Evolutionary conservation across 2,797 vertebrate species (phyloP).

Genomic region (Esox masquinongy): DNA sequence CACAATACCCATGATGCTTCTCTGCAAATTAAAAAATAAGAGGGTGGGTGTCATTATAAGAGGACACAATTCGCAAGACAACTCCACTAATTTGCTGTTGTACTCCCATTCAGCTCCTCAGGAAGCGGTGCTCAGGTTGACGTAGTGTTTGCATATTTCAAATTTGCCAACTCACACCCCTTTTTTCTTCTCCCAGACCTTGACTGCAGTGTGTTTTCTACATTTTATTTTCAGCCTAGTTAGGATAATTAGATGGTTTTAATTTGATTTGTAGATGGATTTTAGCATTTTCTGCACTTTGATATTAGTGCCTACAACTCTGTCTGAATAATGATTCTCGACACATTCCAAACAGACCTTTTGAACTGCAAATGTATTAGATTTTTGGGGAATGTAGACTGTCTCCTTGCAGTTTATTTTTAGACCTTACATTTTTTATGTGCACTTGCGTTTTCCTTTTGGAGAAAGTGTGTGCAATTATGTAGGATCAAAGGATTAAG

Average conservation of each 20-base stretch:
- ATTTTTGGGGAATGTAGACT: not conserved
- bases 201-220: not conserved
- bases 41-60: slow-evolving; percentile 4
- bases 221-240: not conserved
- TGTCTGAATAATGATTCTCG: not conserved
- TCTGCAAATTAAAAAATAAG: not conserved
- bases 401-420: not conserved
- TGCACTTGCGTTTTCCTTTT: not conserved
- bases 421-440: not conserved
- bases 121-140: not conserved
- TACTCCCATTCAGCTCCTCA: too few species aligned
- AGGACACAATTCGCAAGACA: not conserved
- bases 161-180: not conserved
- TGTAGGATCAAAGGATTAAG: not conserved
- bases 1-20: not conserved
- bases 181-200: not conserved
- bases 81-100: too few species aligned
- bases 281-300: not conserved
- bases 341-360: slow-evolving; percentile 5
- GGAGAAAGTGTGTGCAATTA: not conserved
- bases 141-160: not conserved
- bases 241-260: not conserved
- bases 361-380: slow-evolving; percentile 7
- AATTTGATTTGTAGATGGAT: not conserved
- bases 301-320: not conserved